Conservation (phyloP, 37 sponge, comb jelly and placozoan species). For the Crambe crambe region DNA sequence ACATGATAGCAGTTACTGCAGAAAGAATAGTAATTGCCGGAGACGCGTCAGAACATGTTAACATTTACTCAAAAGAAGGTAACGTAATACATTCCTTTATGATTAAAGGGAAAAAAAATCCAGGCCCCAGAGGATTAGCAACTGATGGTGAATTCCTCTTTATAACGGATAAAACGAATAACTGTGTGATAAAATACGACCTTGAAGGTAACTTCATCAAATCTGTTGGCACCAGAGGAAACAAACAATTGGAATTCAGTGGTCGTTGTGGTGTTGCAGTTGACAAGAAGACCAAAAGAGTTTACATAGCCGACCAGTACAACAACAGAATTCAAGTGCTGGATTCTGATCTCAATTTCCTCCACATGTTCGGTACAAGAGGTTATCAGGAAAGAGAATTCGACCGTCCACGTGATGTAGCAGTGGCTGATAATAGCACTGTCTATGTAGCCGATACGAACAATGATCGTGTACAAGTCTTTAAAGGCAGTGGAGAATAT, state of each 20-base stretch:
- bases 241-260: conserved; percentile 22
- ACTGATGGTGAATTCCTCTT: conserved; percentile 6
- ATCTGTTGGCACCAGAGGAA: conserved; percentile 28
- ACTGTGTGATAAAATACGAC: conserved; percentile 41
- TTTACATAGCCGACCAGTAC: conserved; percentile 46
- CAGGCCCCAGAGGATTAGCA: conserved; percentile 24
- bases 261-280: conserved; percentile 42
- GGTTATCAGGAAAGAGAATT: no score
- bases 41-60: neutral
- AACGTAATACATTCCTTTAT: neutral
- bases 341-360: conserved; percentile 41
- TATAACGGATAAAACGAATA: conserved; percentile 22
- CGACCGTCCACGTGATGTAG: neutral
- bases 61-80: neutral
- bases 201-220: conserved; percentile 49
- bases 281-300: neutral
- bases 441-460: neutral
- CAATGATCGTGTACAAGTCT: neutral
- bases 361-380: conserved; percentile 12
- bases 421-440: neutral
- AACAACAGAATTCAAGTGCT: conserved; percentile 69
- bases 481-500: neutral
- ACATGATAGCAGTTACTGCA: no score
- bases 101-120: neutral
- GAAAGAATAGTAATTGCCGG: neutral